Evolutionary conservation across 1,140 invertebrate species (phyloP).

Genomic region (Drosophila fuyamai): DNA sequence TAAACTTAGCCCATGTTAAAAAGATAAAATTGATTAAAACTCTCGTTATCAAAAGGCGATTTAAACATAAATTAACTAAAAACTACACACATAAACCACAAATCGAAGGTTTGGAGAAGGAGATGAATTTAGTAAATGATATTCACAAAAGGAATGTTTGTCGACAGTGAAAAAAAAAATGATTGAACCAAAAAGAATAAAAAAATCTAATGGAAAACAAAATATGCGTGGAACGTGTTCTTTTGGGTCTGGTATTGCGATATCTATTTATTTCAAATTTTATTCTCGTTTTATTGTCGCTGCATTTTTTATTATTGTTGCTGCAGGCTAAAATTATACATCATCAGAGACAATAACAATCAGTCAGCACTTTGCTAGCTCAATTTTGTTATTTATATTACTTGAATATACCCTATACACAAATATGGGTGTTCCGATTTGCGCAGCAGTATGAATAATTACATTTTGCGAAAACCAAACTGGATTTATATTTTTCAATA

Average conservation of each 20-base stretch:
- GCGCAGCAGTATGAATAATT: not conserved
- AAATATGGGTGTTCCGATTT: not conserved
- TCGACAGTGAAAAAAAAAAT: constrained; percentile 35
- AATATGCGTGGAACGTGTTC: constrained; percentile 16
- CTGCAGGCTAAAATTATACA: constrained; percentile 34
- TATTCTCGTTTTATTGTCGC: not conserved
- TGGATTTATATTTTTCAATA: too few relatives aligned
- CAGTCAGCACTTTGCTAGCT: constrained; percentile 19
- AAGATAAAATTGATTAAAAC: constrained; percentile 15
- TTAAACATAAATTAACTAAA: constrained; percentile 12
- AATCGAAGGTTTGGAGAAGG: constrained; percentile 24
- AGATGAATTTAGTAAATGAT: constrained; percentile 38
- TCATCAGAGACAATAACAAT: constrained; percentile 39
- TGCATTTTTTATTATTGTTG: not conserved
- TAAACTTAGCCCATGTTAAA: constrained; percentile 48
- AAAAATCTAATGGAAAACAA: constrained; percentile 19
- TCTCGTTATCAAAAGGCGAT: constrained; percentile 39
- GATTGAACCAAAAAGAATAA: constrained; percentile 22
- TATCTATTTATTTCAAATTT: constrained; percentile 3
- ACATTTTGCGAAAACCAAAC: too few relatives aligned
- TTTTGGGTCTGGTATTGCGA: not conserved
- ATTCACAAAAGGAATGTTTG: constrained; percentile 38
- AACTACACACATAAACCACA: constrained; percentile 8
- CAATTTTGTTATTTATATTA: constrained; percentile 36
- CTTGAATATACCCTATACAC: constrained; percentile 14